Conservation (phyloP, 2,113 vertebrate species). For the Piprites chloris region DNA sequence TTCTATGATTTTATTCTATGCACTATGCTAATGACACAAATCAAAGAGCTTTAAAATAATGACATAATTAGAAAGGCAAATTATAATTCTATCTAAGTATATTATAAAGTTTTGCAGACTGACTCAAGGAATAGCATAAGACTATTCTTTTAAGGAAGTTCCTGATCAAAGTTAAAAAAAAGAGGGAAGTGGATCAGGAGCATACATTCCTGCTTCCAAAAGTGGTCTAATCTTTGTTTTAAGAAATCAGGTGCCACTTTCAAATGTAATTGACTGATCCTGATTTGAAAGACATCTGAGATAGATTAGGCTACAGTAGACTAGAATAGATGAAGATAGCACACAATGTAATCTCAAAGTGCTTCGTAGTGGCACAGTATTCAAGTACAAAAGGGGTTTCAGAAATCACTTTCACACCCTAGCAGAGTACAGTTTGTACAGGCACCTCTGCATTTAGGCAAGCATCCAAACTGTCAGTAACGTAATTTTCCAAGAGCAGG, state of each 20-base stretch:
- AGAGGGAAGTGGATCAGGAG: accelerated
- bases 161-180: not conserved
- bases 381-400: not conserved
- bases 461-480: not conserved
- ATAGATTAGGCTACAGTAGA: not conserved
- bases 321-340: not conserved
- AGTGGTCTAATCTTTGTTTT: not conserved
- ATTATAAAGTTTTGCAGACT: not conserved
- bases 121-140: not conserved
- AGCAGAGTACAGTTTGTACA: not conserved
- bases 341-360: not conserved
- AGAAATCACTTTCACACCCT: not conserved
- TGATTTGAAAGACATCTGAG: not conserved
- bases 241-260: not conserved
- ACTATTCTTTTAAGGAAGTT: not conserved
- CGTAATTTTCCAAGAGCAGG: not conserved
- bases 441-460: not conserved
- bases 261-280: not conserved
- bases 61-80: not conserved
- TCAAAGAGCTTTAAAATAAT: not conserved
- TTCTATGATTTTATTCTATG: not conserved
- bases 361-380: not conserved
- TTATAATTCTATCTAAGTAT: not conserved
- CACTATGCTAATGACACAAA: not conserved
- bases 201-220: not conserved